Conservation (phyloP, 1,140 invertebrate genomes). For the Euschistus heros region DNA sequence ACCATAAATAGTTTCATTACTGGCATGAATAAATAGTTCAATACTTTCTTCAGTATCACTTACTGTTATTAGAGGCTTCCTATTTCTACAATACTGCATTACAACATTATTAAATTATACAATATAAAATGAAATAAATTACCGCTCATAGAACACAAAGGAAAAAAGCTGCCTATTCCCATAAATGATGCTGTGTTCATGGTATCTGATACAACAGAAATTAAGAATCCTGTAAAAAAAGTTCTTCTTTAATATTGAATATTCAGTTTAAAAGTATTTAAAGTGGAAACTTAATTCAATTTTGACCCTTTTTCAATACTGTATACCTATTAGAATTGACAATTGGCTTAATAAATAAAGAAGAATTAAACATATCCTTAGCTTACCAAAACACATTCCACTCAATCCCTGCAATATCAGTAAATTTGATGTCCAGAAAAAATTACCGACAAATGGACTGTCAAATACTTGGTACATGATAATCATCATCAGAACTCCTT, state of each 20-base stretch:
- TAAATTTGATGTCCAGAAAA: conserved; percentile 39
- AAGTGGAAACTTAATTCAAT: background rate
- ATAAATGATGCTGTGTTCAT: conserved; percentile 46
- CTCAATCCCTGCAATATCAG: conserved; percentile 43
- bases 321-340: too few species aligned
- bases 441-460: conserved; percentile 41
- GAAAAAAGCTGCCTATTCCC: conserved; percentile 45
- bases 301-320: background rate
- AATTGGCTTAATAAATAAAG: background rate
- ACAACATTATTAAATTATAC: background rate
- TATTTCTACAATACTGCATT: too few species aligned
- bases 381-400: conserved; percentile 45
- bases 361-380: background rate
- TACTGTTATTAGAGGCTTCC: too few species aligned
- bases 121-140: conserved; percentile 23
- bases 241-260: background rate
- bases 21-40: too few species aligned
- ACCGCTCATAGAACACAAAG: conserved; percentile 41
- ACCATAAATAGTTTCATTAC: too few species aligned
- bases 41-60: too few species aligned
- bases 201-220: conserved; percentile 41
- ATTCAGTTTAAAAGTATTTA: background rate
- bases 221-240: conserved; percentile 37
- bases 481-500: conserved; percentile 59
- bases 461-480: conserved; percentile 51